Evolutionary conservation across 53 echinoderm and acorn worm species (phyloP).

Genomic region (Apostichopus leukothele): DNA sequence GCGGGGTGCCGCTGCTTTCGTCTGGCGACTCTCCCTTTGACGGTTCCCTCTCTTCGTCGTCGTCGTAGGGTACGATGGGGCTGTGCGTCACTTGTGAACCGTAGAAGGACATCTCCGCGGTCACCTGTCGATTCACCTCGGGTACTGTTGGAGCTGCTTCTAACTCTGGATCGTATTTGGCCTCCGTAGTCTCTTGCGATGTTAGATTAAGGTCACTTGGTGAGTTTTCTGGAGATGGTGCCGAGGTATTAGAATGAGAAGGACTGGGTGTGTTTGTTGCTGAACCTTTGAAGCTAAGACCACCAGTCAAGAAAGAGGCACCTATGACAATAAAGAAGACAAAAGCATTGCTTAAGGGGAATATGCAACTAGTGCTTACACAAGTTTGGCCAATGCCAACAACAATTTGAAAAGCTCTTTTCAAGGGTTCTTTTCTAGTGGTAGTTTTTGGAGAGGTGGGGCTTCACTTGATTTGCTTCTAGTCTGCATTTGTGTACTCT

Average conservation of each 20-base stretch:
- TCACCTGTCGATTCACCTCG: neutral
- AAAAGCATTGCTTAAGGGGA: too few relatives aligned
- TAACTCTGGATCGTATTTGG: neutral
- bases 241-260: slow-evolving; percentile 49
- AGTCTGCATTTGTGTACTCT: too few relatives aligned
- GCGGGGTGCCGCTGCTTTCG: slow-evolving; percentile 61
- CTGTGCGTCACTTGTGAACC: neutral
- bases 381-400: neutral
- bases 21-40: slow-evolving; percentile 10
- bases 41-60: slow-evolving; percentile 7
- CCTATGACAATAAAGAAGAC: neutral
- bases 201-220: slow-evolving; percentile 41
- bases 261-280: slow-evolving; percentile 44
- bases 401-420: neutral
- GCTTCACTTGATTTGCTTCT: too few relatives aligned
- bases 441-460: neutral
- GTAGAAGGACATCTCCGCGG: neutral
- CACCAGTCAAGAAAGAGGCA: slow-evolving; percentile 59
- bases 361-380: too few relatives aligned
- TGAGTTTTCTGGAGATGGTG: slow-evolving; percentile 55
- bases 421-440: neutral
- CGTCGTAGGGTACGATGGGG: slow-evolving; percentile 19
- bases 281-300: slow-evolving; percentile 44
- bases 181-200: neutral
- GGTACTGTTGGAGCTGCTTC: neutral